Base-by-base conservation (phyloP, 1,140 invertebrate species). In the Rhopalosiphum padi region DNA sequence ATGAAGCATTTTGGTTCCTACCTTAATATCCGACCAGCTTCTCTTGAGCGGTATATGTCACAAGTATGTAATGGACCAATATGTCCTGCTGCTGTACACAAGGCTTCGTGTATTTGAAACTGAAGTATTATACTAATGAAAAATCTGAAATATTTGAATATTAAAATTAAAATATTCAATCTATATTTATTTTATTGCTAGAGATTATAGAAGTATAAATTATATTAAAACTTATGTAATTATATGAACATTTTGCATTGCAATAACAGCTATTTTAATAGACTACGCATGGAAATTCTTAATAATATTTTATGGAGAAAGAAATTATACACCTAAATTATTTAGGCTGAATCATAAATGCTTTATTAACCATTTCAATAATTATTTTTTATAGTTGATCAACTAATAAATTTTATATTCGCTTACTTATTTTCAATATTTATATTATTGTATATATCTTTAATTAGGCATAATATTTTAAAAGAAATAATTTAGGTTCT, bases 91-190 rank as follows among this genome's bases (percentile, higher is more conserved):
- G 96, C 97, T 9, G 96, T 95, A 94, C 98, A 99, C 37, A 99
- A 95, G 41, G 97, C 96, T 94, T 98, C 96, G 94, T 97, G 97
- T 91, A 99, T 97, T 96, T 99, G 98, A 95, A 98, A 99, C 95
- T 99, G 98, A 51, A 99, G 95, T 5, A 98, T 96, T 83, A 97
- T 96, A 18, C 97, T 97, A 7, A 98, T 96, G 95, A 98, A 99
- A 95, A 98, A 98, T 95, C 98, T 98, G 95, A 89, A 94, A 94
- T 37, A 25, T n/a, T 18, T 77, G 30, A 77, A 35, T 22, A 15
- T 9, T 23, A 23, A 83, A 37, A 68, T 68, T n/a, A 68, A 68
- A 68, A 15, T 60, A 21, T 15, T 77, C 15, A 77, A n/a, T 35
- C 15, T 4, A 35, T 5, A 77, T 77, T n/a, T 68, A 68, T n/a